phyloP scores from a whole-genome alignment of 2,888 invertebrate species.

The Branchipolynoe longqiensis region DNA sequence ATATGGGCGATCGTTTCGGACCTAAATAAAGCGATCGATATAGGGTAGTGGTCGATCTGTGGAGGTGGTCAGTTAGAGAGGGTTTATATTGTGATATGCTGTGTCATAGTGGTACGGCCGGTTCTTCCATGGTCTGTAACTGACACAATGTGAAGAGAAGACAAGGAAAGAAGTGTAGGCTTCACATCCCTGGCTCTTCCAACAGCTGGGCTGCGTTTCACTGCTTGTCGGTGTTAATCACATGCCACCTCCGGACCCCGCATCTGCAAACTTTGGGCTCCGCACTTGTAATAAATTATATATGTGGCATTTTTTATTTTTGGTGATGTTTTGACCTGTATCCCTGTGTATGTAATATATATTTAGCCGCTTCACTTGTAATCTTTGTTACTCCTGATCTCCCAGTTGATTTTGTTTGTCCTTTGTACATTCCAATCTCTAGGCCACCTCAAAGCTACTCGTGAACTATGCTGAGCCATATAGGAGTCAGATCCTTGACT shows the following conservation, averaged over 20 bases:
- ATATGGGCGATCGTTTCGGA: too few species aligned
- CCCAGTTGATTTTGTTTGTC: background rate
- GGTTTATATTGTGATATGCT: too few species aligned
- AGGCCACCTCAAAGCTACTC: constrained; percentile 82
- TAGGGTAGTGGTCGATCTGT: too few species aligned
- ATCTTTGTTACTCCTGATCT: background rate
- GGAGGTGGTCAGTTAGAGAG: too few species aligned
- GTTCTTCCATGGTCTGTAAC: too few species aligned
- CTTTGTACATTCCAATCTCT: constrained; percentile 29
- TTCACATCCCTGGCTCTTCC: background rate
- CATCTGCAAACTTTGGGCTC: background rate
- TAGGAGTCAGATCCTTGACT: constrained; percentile 79
- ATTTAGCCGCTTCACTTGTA: background rate
- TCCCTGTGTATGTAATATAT: background rate
- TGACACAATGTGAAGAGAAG: too few species aligned
- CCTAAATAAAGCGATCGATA: too few species aligned
- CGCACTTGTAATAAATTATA: background rate
- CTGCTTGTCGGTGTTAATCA: background rate
- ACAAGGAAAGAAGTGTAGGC: too few species aligned
- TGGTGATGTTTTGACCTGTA: background rate
- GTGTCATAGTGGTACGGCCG: too few species aligned
- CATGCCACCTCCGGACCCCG: background rate
- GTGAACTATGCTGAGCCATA: constrained; percentile 78
- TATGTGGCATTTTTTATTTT: background rate
- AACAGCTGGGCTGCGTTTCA: background rate